phyloP scores from a whole-genome alignment of 2,113 vertebrate genomes.

The Cynocephalus volans region DNA sequence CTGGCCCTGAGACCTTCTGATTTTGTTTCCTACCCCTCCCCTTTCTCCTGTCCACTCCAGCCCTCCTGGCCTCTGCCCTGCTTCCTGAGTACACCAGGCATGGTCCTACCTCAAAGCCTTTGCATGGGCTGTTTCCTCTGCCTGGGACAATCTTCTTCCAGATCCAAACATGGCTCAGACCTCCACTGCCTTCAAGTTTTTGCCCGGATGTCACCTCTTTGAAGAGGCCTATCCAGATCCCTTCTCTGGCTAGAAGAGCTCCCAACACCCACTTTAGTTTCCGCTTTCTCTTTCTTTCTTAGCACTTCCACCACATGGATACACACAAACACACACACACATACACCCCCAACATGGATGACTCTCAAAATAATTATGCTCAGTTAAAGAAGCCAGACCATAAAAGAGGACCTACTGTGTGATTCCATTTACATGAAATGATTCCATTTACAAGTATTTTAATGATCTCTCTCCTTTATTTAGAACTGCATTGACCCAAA shows the following conservation, averaged over 20 bases:
- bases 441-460: background rate
- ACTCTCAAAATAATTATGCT: background rate
- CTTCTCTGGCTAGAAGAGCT: background rate
- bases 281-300: background rate
- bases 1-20: background rate
- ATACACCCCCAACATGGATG: background rate
- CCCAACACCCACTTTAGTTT: background rate
- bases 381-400: background rate
- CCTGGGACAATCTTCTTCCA: no score
- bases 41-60: no score
- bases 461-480: background rate
- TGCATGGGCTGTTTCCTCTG: no score
- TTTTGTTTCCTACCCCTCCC: background rate
- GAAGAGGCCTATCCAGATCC: background rate
- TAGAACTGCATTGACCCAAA: rapidly evolving
- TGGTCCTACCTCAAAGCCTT: no score
- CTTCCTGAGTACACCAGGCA: no score
- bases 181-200: background rate
- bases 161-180: background rate
- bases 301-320: background rate
- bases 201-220: background rate
- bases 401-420: background rate
- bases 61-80: background rate
- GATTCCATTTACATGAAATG: background rate
- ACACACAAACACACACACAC: no score